Evolutionary conservation across 2,888 invertebrate genomes (phyloP).

Genomic region (Trimorus sp.): DNA sequence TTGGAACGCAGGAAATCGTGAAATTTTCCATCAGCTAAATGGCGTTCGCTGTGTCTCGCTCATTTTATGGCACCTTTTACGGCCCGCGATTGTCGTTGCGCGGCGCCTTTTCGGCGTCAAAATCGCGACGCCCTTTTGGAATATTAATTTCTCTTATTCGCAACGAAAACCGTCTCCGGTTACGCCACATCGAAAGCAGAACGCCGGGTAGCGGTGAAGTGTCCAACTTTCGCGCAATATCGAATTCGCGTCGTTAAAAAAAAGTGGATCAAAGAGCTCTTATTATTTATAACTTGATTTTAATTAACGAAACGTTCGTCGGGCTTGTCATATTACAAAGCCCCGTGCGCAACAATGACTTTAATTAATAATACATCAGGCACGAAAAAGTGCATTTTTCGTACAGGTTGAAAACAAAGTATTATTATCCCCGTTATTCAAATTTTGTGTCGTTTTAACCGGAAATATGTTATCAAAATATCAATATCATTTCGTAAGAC

Average conservation of each 20-base stretch:
- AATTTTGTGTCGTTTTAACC: too few relatives aligned
- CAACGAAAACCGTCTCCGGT: too few relatives aligned
- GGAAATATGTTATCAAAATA: too few relatives aligned
- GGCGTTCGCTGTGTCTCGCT: neutral
- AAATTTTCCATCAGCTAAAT: conserved; percentile 20
- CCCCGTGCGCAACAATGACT: conserved; percentile 6
- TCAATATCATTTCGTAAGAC: too few relatives aligned
- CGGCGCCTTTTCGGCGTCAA: neutral
- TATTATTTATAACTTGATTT: conserved; percentile 8
- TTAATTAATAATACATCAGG: conserved; percentile 5
- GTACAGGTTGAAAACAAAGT: neutral
- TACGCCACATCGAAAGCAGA: too few relatives aligned
- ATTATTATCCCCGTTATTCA: too few relatives aligned
- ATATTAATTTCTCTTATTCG: too few relatives aligned
- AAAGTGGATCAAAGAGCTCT: neutral
- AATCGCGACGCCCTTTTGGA: too few relatives aligned
- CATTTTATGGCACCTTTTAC: conserved; percentile 17
- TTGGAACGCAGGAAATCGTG: conserved; percentile 19
- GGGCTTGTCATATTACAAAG: neutral
- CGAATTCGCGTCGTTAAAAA: too few relatives aligned
- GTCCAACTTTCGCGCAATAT: too few relatives aligned
- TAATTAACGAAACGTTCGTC: neutral
- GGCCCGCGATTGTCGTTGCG: neutral
- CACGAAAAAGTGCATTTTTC: too few relatives aligned
- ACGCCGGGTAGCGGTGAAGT: too few relatives aligned